phyloP scores from a whole-genome alignment of 2,888 invertebrate genomes.

The Yponomeuta cagnagella region DNA sequence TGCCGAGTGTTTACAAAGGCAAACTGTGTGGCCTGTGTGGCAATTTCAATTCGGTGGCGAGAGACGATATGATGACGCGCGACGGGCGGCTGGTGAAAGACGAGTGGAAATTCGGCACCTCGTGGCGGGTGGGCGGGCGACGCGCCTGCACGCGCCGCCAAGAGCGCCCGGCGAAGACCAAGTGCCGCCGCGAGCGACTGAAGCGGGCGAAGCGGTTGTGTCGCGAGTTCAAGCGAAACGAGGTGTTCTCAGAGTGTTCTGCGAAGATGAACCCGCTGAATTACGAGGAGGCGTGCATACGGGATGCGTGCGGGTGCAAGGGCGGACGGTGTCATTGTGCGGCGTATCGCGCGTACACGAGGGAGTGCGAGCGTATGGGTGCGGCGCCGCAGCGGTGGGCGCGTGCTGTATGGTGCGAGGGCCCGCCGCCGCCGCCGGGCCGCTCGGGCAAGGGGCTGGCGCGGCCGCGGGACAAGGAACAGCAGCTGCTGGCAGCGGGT shows the following conservation, averaged over 20 bases:
- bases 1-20: conserved; percentile 81
- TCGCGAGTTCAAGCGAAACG: conserved; percentile 64
- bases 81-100: conserved; percentile 81
- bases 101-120: conserved; percentile 84
- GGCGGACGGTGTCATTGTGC: conserved; percentile 90
- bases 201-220: conserved; percentile 68
- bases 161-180: conserved; percentile 60
- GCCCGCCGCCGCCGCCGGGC: conserved; percentile 46
- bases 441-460: conserved; percentile 41
- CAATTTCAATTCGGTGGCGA: conserved; percentile 90
- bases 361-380: conserved; percentile 88
- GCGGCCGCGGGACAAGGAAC: conserved; percentile 23
- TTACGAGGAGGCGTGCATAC: conserved; percentile 89
- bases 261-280: conserved; percentile 86
- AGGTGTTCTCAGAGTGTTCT: conserved; percentile 85
- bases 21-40: conserved; percentile 95
- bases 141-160: conserved; percentile 80
- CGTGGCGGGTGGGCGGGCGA: conserved; percentile 92
- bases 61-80: conserved; percentile 88
- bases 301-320: conserved; percentile 93
- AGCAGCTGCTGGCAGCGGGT: conserved; percentile 41
- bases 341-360: conserved; percentile 90
- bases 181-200: conserved; percentile 65
- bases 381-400: conserved; percentile 84
- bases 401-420: conserved; percentile 79